Evolutionary conservation across 2,113 vertebrate genomes (phyloP).

Genomic region (Myanophis thanlyinensis): DNA sequence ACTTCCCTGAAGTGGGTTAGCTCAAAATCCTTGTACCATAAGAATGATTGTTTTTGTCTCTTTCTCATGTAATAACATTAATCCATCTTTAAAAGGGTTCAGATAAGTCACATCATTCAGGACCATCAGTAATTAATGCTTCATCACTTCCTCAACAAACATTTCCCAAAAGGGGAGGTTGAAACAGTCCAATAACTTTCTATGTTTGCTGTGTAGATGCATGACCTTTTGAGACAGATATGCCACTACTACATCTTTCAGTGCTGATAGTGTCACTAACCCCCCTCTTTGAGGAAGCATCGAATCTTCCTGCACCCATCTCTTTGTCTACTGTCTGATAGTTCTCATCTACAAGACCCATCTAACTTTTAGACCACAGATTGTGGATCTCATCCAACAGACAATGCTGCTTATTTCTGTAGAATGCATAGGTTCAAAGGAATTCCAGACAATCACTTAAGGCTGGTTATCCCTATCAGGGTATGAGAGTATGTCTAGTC

Average conservation of each 20-base stretch:
- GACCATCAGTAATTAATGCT: background rate
- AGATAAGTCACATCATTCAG: background rate
- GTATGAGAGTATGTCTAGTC: background rate
- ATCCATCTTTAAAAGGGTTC: background rate
- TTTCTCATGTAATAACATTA: background rate
- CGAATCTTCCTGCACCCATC: background rate
- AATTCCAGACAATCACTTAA: background rate
- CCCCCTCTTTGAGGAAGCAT: background rate
- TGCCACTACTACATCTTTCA: background rate
- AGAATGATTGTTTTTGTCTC: background rate
- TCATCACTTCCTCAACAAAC: background rate
- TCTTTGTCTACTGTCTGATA: background rate
- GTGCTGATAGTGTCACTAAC: background rate
- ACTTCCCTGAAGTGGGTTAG: background rate
- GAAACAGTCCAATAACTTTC: background rate
- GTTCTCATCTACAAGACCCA: background rate
- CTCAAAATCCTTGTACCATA: background rate
- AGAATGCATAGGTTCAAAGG: background rate
- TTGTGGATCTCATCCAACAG: background rate
- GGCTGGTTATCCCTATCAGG: background rate
- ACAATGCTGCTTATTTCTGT: background rate
- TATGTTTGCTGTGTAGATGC: background rate
- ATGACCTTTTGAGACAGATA: background rate
- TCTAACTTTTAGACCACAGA: background rate
- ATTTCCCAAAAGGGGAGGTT: background rate